Percentiles rank a stretch among this genome's conserved stretches.
Evolutionary conservation across 2,888 invertebrate species (phyloP).

Genomic region (Escarpia spicata): DNA sequence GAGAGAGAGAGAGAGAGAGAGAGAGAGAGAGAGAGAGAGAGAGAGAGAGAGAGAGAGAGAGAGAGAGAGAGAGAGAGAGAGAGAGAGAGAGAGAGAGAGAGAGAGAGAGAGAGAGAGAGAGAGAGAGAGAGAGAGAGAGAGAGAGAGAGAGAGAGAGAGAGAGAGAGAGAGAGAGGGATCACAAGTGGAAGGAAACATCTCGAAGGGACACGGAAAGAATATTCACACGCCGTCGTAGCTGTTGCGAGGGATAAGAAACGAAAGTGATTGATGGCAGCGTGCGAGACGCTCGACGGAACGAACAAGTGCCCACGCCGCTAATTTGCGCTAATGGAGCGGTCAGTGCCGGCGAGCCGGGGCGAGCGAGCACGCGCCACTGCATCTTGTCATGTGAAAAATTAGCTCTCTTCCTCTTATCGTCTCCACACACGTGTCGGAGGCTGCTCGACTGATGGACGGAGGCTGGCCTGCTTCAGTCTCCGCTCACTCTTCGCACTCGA

Average conservation of each 20-base stretch:
- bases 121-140: too few species aligned
- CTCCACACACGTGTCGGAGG: neutral
- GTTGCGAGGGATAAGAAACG: neutral
- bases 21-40: too few species aligned
- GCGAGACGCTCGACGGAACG: neutral
- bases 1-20: neutral
- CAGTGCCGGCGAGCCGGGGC: neutral
- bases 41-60: too few species aligned
- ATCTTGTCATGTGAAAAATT: neutral
- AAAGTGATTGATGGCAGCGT: neutral
- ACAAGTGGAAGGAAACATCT: neutral
- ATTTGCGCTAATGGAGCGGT: neutral
- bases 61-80: neutral
- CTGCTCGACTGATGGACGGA: neutral
- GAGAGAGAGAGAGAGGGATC: neutral
- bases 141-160: neutral
- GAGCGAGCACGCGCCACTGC: neutral
- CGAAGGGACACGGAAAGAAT: neutral
- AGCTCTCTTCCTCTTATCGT: neutral
- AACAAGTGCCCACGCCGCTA: neutral
- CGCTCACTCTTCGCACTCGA: too few species aligned
- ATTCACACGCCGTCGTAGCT: neutral
- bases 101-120: too few species aligned
- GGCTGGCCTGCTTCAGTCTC: too few species aligned
- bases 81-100: neutral